Evolutionary conservation across 2,113 vertebrate genomes (phyloP), one percentile per base, ranked within the genome.

Genomic region (Forbesichthys papilliferus): DNA sequence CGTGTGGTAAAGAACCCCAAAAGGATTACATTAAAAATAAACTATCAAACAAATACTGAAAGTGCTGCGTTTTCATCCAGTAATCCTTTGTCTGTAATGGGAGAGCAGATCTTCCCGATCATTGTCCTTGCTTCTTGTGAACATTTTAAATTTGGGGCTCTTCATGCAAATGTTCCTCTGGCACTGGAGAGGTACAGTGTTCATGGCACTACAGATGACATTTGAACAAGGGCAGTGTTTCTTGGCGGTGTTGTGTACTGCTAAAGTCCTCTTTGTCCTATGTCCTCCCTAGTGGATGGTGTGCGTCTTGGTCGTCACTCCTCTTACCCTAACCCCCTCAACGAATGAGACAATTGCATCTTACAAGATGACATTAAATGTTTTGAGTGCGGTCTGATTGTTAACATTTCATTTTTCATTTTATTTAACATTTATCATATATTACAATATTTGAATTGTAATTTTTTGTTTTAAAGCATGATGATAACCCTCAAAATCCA

Each of bases 31-130:
- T 7, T 46, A 54, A 6, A 6, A 33, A 46, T 12, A 52, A 52
- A 48, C 52, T 61, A 76, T 20, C 73, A 64, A 69, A 84, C 65
- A 83, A 86, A 86, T 84, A 79, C 87, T 84, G 68, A 83, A 89
- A 91, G 87, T 89, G 90, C 88, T 90, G 86, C 88, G 87, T 89
- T 69, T 81, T 88, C 73, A 81, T 85, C 80, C 79, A 87, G 74
- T 80, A 84, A 82, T 86, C 78, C 61, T 69, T 86, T 57, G 71
- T 86, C 83, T 89, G 71, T 81, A 67, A 83, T 72, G 75, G 81
- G 84, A 84, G 87, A 88, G 75, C 73, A 71, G 60, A 73, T 83
- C 61, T 0, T 75, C 52, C 75, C 71, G 80, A 60, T 61, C 60
- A 52, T 48, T 63, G 66, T 77, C 64, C 61, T 66, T 66, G 74